These are phyloP conservation scores for Napeogenes sylphis DNA, from an alignment of 2,888 invertebrate species.

Conservation along the genomic window DNA sequence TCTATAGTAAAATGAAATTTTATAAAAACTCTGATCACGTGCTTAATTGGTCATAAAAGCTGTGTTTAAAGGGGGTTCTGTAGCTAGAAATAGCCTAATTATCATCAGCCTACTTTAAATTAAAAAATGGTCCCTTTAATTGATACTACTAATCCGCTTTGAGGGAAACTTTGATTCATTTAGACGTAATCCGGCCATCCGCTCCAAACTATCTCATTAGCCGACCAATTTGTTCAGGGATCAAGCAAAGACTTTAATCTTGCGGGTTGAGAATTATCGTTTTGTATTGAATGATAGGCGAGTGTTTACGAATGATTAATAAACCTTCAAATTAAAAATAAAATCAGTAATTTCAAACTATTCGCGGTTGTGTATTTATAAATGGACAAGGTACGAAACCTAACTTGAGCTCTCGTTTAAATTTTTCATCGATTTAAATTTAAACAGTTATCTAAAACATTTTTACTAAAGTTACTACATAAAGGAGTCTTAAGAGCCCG, in stretches of 20 bases:
- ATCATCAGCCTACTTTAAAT: constrained; percentile 8
- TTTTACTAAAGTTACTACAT: neutral
- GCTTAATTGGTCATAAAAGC: no score
- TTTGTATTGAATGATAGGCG: constrained; percentile 15
- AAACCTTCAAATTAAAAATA: neutral
- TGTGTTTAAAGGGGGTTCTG: no score
- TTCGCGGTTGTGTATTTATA: neutral
- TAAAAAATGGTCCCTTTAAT: constrained; percentile 41
- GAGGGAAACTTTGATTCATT: constrained; percentile 62
- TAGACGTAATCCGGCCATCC: constrained; percentile 58
- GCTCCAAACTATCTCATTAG: constrained; percentile 67
- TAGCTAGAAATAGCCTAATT: neutral
- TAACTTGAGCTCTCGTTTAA: no score
- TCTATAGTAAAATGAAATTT: no score
- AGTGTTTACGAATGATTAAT: constrained; percentile 11
- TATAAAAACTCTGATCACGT: no score
- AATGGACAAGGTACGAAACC: no score
- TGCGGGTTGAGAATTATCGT: constrained; percentile 48
- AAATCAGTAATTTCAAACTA: neutral
- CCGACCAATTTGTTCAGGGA: constrained; percentile 67
- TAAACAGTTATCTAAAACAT: neutral
- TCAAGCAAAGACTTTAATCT: constrained; percentile 63
- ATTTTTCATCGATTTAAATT: neutral
- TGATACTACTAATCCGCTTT: constrained; percentile 45
- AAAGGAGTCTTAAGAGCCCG: neutral